Evolutionary conservation across 2,888 invertebrate genomes (phyloP).

Genomic region (Nemoura dubitans): DNA sequence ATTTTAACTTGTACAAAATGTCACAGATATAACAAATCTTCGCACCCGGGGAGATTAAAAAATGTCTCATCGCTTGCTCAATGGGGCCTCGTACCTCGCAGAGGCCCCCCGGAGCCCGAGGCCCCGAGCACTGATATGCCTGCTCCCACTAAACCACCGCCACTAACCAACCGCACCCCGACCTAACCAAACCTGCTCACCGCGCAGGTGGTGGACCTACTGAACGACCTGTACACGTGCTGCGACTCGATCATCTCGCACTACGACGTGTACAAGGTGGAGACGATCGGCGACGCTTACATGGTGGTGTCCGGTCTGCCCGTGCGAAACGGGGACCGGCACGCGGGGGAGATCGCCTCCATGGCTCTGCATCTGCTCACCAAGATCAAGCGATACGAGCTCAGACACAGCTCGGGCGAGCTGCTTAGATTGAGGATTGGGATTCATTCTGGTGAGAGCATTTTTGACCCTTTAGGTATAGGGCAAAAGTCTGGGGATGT

Average conservation of each 20-base stretch:
- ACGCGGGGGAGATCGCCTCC: slow-evolving; percentile 83
- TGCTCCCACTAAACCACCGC: no score
- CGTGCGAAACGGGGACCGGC: slow-evolving; percentile 74
- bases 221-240: slow-evolving; percentile 88
- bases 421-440: slow-evolving; percentile 77
- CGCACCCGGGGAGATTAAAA: no score
- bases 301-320: slow-evolving; percentile 83
- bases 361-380: slow-evolving; percentile 78
- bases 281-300: slow-evolving; percentile 85
- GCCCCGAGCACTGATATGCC: no score
- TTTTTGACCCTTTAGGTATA: no score
- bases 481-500: no score
- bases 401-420: slow-evolving; percentile 74
- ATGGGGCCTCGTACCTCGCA: no score
- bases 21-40: no score
- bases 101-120: no score
- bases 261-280: slow-evolving; percentile 89
- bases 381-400: slow-evolving; percentile 73
- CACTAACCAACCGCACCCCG: no score
- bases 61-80: no score
- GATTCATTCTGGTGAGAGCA: slow-evolving; percentile 68
- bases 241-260: slow-evolving; percentile 88
- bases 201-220: slow-evolving; percentile 81
- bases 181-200: no score
- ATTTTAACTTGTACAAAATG: no score